phyloP scores from a whole-genome alignment of 1,140 invertebrate species.

The Pissodes strobi region DNA sequence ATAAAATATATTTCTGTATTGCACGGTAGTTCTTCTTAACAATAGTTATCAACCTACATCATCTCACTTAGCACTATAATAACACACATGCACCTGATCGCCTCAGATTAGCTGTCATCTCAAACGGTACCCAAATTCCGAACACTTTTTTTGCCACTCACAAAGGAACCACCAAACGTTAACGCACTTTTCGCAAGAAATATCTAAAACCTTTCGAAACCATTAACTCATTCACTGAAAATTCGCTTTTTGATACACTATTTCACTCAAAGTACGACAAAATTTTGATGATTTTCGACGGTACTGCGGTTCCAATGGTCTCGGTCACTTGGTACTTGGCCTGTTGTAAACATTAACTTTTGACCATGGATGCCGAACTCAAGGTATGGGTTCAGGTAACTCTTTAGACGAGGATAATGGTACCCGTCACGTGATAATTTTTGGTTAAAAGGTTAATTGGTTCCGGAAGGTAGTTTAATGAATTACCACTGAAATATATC shows the following conservation, averaged over 20 bases:
- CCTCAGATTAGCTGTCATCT: background rate
- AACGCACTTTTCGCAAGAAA: background rate
- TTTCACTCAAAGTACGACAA: background rate
- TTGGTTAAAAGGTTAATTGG: too few relatives aligned
- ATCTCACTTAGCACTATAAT: too few relatives aligned
- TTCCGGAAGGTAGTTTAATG: too few relatives aligned
- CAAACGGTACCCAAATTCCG: conserved; percentile 22
- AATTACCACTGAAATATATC: too few relatives aligned
- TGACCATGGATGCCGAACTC: conserved; percentile 37
- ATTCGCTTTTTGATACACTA: background rate
- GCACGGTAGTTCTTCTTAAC: too few relatives aligned
- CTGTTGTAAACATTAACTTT: conserved; percentile 40
- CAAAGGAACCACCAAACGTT: background rate
- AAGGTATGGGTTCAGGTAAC: conserved; percentile 36
- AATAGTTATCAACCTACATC: too few relatives aligned
- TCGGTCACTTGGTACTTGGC: conserved; percentile 24
- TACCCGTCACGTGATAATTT: too few relatives aligned
- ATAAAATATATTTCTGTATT: too few relatives aligned
- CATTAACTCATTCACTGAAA: background rate
- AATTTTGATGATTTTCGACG: background rate
- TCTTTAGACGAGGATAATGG: conserved; percentile 25
- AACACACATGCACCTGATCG: background rate
- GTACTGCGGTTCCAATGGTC: background rate
- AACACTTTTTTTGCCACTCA: background rate
- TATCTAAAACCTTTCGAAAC: background rate